Conservation (phyloP, 2,113 vertebrate species). For the Syngnathoides biaculeatus region DNA sequence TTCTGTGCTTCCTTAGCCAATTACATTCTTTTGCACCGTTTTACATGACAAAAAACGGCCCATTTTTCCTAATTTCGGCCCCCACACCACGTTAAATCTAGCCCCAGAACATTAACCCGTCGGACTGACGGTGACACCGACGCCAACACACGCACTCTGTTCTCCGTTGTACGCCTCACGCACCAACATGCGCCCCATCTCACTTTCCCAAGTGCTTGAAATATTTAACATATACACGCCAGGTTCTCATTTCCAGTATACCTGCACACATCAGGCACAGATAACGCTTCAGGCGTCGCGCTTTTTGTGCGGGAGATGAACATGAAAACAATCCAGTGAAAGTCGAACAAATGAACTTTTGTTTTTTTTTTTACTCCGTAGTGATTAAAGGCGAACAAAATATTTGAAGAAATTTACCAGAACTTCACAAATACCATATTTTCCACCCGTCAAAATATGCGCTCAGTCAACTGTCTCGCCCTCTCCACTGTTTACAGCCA, state of each 20-base stretch:
- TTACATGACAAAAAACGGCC: slow-evolving; percentile 77
- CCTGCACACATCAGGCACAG: slow-evolving; percentile 16
- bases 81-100: slow-evolving; percentile 61
- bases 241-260: slow-evolving; percentile 54
- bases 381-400: slow-evolving; percentile 8
- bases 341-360: slow-evolving; percentile 13
- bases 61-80: slow-evolving; percentile 69
- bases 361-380: not conserved
- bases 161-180: slow-evolving; percentile 41
- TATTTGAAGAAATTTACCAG: not conserved
- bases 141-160: slow-evolving; percentile 64
- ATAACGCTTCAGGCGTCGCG: slow-evolving; percentile 3
- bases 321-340: not conserved
- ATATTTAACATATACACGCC: slow-evolving; percentile 64
- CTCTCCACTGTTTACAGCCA: not conserved
- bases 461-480: not conserved
- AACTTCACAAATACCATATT: not conserved
- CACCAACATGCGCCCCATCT: slow-evolving; percentile 41
- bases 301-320: slow-evolving; percentile 2
- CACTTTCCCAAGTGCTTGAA: slow-evolving; percentile 57
- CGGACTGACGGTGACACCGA: slow-evolving; percentile 68
- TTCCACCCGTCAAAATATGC: not conserved
- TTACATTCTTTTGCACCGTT: slow-evolving; percentile 73
- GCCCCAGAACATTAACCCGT: slow-evolving; percentile 45
- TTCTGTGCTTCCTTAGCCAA: slow-evolving; percentile 68